phyloP scores from a whole-genome alignment of 2,113 vertebrate genomes.

The Vidua chalybeata region DNA sequence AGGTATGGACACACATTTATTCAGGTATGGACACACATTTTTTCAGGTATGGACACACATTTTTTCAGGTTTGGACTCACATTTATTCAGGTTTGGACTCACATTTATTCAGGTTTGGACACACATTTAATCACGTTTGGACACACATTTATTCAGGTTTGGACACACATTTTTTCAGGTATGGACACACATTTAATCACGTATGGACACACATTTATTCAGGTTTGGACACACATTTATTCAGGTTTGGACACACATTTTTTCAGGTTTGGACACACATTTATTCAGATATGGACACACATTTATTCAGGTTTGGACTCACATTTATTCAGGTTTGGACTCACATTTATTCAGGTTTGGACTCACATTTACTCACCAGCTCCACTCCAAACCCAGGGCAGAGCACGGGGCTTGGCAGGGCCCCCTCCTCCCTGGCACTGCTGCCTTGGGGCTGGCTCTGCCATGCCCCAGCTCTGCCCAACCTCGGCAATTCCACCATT shows the following conservation, averaged over 20 bases:
- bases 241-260: background rate
- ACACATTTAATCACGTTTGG: background rate
- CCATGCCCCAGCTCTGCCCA: background rate
- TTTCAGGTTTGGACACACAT: background rate
- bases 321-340: background rate
- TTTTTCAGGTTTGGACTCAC: no score
- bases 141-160: background rate
- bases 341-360: background rate
- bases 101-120: background rate
- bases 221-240: background rate
- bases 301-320: background rate
- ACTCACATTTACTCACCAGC: fast-evolving
- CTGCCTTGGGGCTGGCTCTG: background rate
- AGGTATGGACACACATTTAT: no score
- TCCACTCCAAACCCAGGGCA: fast-evolving
- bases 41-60: no score
- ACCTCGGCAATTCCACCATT: fast-evolving
- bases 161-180: background rate
- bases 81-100: no score
- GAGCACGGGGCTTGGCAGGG: fast-evolving
- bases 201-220: background rate
- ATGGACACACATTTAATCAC: background rate
- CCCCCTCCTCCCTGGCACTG: fast-evolving
- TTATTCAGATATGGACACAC: background rate
- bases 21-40: no score